phyloP scores from a whole-genome alignment of 1,140 invertebrate genomes.

The Drosophila baimaii region DNA sequence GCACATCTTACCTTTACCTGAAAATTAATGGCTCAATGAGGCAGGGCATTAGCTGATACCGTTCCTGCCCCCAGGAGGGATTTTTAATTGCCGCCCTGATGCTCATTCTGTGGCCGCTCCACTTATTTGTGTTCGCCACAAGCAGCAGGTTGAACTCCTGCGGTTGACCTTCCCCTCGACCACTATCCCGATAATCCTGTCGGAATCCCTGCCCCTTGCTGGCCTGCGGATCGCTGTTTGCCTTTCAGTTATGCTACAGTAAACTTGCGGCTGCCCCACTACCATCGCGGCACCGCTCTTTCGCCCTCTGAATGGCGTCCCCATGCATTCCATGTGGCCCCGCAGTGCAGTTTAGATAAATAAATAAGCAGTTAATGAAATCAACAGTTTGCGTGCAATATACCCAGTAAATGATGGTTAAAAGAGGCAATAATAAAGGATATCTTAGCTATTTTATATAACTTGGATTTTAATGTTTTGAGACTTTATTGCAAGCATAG shows the following conservation, averaged over 20 bases:
- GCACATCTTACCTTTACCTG: constrained; percentile 49
- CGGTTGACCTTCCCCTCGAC: constrained; percentile 23
- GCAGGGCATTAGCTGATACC: constrained; percentile 35
- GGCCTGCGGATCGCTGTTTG: not conserved
- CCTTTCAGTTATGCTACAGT: constrained; percentile 33
- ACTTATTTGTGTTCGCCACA: constrained; percentile 62
- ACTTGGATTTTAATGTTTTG: not conserved
- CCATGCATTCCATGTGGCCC: constrained; percentile 24
- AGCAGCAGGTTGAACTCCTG: constrained; percentile 40
- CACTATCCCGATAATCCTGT: constrained; percentile 30
- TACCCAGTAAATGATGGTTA: not conserved
- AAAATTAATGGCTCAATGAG: constrained; percentile 79
- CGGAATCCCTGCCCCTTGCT: not conserved
- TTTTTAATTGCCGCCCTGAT: constrained; percentile 70
- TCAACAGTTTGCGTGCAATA: constrained; percentile 16
- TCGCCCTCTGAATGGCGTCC: not conserved
- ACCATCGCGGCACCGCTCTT: not conserved
- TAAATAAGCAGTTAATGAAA: constrained; percentile 35
- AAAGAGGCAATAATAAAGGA: not conserved
- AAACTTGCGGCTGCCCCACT: constrained; percentile 45
- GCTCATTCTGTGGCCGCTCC: constrained; percentile 59
- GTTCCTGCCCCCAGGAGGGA: constrained; percentile 53
- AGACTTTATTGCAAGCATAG: not conserved
- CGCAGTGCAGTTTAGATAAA: constrained; percentile 37
- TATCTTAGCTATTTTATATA: not conserved